phyloP scores from a whole-genome alignment of 1,140 invertebrate genomes.

The Caenorhabditis latens region DNA sequence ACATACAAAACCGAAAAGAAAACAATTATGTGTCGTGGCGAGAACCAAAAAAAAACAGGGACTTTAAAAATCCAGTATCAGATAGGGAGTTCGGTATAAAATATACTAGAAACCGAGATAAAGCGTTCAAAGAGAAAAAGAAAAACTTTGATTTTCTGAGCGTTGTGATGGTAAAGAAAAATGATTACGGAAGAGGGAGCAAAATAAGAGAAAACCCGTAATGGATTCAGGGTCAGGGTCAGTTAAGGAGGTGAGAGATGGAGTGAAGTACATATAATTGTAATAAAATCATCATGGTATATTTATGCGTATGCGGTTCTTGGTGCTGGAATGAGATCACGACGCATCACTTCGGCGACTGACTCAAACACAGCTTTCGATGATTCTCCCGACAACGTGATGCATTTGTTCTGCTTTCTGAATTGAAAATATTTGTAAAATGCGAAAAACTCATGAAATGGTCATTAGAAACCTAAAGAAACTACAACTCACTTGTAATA shows the following conservation, averaged over 20 bases:
- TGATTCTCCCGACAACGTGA: constrained; percentile 37
- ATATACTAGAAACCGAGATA: not conserved
- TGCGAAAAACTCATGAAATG: not conserved
- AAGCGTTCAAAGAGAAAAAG: constrained; percentile 39
- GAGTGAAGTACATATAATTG: not conserved
- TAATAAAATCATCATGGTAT: not conserved
- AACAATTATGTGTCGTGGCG: constrained; percentile 23
- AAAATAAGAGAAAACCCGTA: constrained; percentile 27
- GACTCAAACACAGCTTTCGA: constrained; percentile 56
- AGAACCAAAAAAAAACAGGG: not conserved
- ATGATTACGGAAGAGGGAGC: constrained; percentile 6
- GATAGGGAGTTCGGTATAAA: not conserved
- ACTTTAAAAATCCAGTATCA: constrained; percentile 26
- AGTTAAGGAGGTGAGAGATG: constrained; percentile 15
- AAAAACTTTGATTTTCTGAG: constrained; percentile 1
- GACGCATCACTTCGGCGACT: constrained; percentile 53
- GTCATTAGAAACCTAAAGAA: not conserved
- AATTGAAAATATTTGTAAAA: not conserved
- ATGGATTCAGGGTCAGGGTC: not conserved
- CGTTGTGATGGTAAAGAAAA: not conserved
- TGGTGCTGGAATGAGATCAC: constrained; percentile 28
- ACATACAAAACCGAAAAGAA: not conserved
- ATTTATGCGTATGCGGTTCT: constrained; percentile 38
- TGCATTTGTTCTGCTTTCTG: constrained; percentile 49
- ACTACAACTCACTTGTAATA: constrained; percentile 63